Evolutionary conservation across 2,888 invertebrate species (phyloP).

Genomic region (Mythimna loreyi): DNA sequence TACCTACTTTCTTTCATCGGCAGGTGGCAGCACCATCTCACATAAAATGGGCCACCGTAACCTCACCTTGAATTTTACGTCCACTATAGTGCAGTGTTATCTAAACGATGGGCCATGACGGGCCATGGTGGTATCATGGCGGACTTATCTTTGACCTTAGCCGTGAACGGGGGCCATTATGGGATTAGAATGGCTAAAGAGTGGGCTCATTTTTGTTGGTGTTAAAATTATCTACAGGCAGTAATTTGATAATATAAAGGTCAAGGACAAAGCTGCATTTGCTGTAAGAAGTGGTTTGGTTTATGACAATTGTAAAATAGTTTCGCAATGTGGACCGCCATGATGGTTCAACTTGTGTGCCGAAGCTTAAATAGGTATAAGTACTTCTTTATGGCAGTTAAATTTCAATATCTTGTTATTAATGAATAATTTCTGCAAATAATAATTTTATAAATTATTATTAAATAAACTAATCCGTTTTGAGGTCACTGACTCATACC

Average conservation of each 20-base stretch:
- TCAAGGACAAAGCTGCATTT: no score
- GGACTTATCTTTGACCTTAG: conserved; percentile 51
- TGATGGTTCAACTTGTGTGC: no score
- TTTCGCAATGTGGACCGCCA: no score
- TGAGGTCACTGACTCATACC: conserved; percentile 41
- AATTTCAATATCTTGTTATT: background rate
- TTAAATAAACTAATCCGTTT: conserved; percentile 6
- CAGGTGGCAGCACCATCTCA: conserved; percentile 40
- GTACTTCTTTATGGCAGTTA: no score
- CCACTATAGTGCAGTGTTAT: conserved; percentile 43
- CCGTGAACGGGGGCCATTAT: conserved; percentile 32
- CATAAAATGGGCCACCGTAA: conserved; percentile 27
- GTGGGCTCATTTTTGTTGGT: conserved; percentile 1
- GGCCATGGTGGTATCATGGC: conserved; percentile 26
- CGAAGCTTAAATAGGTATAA: no score
- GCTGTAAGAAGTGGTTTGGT: no score
- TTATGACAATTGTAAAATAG: no score
- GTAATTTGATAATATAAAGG: no score
- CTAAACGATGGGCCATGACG: conserved; percentile 44
- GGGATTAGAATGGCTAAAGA: conserved; percentile 15
- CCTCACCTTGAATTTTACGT: conserved; percentile 48
- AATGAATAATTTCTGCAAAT: background rate
- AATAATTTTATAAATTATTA: background rate
- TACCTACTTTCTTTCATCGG: conserved; percentile 16
- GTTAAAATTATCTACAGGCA: no score